Evolutionary conservation across 2,113 vertebrate genomes (phyloP).

Genomic region (Hydropotes inermis): DNA sequence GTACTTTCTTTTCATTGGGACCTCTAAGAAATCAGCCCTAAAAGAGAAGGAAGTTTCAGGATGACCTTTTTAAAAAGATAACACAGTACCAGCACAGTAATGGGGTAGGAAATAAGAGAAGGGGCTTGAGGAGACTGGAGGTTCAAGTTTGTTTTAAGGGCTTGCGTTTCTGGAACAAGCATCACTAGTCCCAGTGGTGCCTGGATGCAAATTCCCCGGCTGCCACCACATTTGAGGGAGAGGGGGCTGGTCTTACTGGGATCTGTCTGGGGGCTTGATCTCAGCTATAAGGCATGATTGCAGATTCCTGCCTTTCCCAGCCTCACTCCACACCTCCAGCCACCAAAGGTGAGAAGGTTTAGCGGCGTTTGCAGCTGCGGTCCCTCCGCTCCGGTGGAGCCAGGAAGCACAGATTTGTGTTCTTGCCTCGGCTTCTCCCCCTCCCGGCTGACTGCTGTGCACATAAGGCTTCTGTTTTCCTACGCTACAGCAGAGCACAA

Average conservation of each 20-base stretch:
- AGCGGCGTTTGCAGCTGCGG: background rate
- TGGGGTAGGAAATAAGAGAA: background rate
- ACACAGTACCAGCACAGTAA: background rate
- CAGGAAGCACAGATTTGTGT: background rate
- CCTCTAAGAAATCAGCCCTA: slow-evolving; percentile 21
- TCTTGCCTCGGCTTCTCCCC: background rate
- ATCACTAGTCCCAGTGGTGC: background rate
- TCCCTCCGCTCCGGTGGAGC: accelerated
- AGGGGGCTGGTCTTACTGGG: accelerated
- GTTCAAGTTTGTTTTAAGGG: background rate
- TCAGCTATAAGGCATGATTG: background rate
- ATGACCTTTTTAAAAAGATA: background rate
- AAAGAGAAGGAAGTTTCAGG: background rate
- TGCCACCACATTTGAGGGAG: background rate
- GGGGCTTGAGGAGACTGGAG: slow-evolving; percentile 24
- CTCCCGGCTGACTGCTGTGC: background rate
- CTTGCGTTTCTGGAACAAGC: accelerated
- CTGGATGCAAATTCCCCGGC: background rate
- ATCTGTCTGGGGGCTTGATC: background rate
- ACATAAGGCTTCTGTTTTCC: background rate
- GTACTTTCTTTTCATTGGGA: background rate
- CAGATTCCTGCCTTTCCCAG: background rate
- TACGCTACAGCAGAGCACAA: background rate
- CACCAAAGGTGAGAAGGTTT: background rate
- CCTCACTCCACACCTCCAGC: background rate